Base-by-base conservation (phyloP, 2,113 vertebrate species). In the Aegotheles bennettii region DNA sequence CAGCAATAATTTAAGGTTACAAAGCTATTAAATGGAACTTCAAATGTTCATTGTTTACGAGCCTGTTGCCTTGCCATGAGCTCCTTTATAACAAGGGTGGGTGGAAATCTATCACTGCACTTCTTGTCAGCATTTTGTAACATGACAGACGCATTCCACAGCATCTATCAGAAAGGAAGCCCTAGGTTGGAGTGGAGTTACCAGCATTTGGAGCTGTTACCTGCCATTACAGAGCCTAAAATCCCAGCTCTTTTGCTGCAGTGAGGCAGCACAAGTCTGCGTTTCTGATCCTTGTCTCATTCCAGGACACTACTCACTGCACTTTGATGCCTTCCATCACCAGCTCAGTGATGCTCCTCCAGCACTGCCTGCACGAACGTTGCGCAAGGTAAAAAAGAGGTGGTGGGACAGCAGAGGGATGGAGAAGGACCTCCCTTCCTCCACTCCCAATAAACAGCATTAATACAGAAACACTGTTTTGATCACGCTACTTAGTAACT, bases 291-390 rank as follows among this genome's bases (percentile, higher is more conserved):
- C 93, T 94, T 97, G 48, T 97, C 95, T 96, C 84, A 0, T 98
- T 97, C 67, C 97, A 99, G 99, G 99, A 96, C 99, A 99, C 96
- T 99, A 99, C 93, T 98, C 99, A 68, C 98, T 99, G 97, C 99
- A 99, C 97, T 99, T 99, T 60, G 99, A 99, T 96, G 98, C 99
- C 89, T 99, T 98, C 98, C 99, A 99, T 96, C 99, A 99, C 93
- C 98, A 99, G 85, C 98, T 99, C 97, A 99, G 97, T 16, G 99
- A 99, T 51, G 98, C 97, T 53, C 99, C 99, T 86, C 99, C 99
- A 1, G 98, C 98, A 75, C 98, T 99, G 92, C 99, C 99, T 10
- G 98, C 99, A 93, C 98, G 99, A 85, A 99, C 99, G 0, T 92
- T 99, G 84, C 98, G 99, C 97, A 99, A 99, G 99, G 98, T 98